phyloP scores from a whole-genome alignment of 2,113 vertebrate genomes.

The Phalacrocorax brasilianus region DNA sequence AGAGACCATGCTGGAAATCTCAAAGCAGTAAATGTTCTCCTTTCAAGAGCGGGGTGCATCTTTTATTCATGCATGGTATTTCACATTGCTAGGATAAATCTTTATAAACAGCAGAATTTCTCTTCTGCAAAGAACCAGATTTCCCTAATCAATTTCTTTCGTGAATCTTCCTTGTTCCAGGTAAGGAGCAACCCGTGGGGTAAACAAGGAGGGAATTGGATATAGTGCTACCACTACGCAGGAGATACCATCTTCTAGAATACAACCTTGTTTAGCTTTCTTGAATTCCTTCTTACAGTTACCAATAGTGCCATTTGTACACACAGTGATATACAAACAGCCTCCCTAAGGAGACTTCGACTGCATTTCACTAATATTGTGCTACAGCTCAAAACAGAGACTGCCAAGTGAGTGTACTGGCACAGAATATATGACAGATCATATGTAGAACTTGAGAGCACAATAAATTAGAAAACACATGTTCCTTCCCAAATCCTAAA shows the following conservation, averaged over 20 bases:
- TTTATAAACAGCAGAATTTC: background rate
- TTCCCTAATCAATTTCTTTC: background rate
- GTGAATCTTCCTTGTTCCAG: background rate
- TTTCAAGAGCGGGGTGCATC: background rate
- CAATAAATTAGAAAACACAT: background rate
- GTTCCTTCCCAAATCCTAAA: background rate
- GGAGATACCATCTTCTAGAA: background rate
- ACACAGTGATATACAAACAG: background rate
- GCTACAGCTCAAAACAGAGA: background rate
- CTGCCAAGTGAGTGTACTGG: background rate
- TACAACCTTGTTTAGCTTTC: background rate
- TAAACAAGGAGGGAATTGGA: background rate
- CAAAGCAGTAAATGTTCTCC: background rate
- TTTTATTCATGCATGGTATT: background rate
- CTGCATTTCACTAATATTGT: slow-evolving; percentile 6
- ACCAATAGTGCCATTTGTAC: background rate
- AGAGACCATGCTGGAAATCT: background rate
- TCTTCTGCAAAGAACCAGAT: background rate
- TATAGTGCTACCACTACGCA: background rate
- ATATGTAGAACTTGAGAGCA: background rate
- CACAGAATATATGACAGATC: background rate
- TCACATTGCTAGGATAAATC: background rate
- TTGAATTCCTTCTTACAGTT: background rate
- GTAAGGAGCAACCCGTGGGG: background rate
- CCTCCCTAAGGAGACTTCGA: background rate